Evolutionary conservation across 2,113 vertebrate genomes (phyloP), one percentile per base, ranked within the genome.

Genomic region (Pterocles gutturalis): DNA sequence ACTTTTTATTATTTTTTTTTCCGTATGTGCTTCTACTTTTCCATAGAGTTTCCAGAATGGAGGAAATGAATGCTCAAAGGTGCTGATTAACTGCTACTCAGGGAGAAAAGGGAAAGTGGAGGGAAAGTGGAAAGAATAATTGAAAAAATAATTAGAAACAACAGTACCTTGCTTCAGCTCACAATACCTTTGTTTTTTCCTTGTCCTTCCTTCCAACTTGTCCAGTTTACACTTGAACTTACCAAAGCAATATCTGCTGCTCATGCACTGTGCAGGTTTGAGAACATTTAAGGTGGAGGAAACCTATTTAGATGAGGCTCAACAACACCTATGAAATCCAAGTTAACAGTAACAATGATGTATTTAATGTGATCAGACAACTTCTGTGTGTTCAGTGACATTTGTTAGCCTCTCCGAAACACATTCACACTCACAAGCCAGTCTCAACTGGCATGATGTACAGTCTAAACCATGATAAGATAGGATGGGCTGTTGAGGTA

Each of bases 1-100:
- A 72, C 70, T 73, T 93, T 93, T 91, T 80, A 77, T 93, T 85
- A 46, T 93, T 91, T 95, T 94, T 95, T 94, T 58, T 57, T 92
- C 57, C 41, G 26, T 66, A 16, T 77, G 25, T 86, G 25, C 17
- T 65, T 26, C 61, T 70, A 4, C 49, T 72, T 90, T 93, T 81
- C 69, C 72, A 72, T 17, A 29, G 71, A 89, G 34, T 76, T 93
- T 80, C 66, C 88, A 76, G 25, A 69, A 72, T 22, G 82, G 60
- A 79, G 69, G 61, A 86, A 75, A 88, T 22, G n/a, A 94, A 71
- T 62, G 75, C 70, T 96, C 75, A 69, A 38, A 96, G 61, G 57
- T 94, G 71, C 72, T 90, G 95, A 94, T 94, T 91, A 93, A 93
- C 78, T 89, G 72, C 76, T 72, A 45, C 83, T 82, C 64, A 33